Evolutionary conservation across 2,797 vertebrate species (phyloP), one percentile per base, ranked within the genome.

Genomic region (Pitangus sulphuratus): DNA sequence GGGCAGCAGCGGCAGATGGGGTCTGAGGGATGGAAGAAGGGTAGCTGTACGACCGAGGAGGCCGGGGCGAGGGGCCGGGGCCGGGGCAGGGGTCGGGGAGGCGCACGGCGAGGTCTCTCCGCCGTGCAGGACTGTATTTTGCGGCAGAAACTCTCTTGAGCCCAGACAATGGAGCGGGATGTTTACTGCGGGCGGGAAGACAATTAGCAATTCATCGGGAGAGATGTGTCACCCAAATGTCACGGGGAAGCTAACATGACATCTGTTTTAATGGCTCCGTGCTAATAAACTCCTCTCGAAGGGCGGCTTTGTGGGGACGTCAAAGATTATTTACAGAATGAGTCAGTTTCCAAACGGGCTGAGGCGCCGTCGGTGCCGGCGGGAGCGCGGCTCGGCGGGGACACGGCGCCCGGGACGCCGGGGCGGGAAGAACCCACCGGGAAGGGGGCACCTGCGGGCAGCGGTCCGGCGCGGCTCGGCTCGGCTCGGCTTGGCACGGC

Each of bases 191-290:
- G 97, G 94, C 92, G 95, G 96, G 94, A 95, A 98, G 98, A 98
- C 98, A 98, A 98, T 98, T 97, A 97, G 91, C 97, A 97, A 98
- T 98, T 98, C 98, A 98, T 98, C 93, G 95, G 91, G 92, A 95
- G 97, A 95, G 97, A 97, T 93, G 88, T 97, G 98, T 98, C 98
- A 97, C 97, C 97, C 96, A 97, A 98, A 98, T 97, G 97, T 97
- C 95, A 94, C 93, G 87, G 95, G 97, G 95, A 88, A 97, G 93
- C 97, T 93, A 97, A 97, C 97, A 96, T 97, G 97, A 97, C 97
- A 97, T 97, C 97, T 98, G 97, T 97, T 98, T 98, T 96, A 97
- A 98, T 97, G 97, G 91, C 93, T 98, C 96, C 96, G 97, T 97
- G 95, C 94, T 97, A 97, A 98, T 97, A 98, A 97, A 98, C 97